phyloP scores from a whole-genome alignment of 2,797 vertebrate species.

The Platyrinchus mystaceus region DNA sequence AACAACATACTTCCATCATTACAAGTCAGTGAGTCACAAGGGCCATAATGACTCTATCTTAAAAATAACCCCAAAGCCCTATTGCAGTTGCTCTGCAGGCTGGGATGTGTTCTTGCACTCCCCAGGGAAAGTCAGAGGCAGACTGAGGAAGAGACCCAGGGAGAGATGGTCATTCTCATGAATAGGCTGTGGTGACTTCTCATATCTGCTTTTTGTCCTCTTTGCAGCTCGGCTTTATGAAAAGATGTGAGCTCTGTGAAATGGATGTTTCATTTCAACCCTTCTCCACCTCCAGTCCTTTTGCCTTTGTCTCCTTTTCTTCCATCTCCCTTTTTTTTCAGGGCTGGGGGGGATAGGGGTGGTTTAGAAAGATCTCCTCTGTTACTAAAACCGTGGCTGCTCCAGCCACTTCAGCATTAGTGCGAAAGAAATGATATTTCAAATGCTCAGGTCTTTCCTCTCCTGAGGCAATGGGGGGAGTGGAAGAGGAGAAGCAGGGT shows the following conservation, averaged over 20 bases:
- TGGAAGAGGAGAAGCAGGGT: not conserved
- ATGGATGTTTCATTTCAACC: not conserved
- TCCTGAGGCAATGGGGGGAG: not conserved
- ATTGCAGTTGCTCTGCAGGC: not conserved
- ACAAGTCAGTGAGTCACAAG: constrained; percentile 31
- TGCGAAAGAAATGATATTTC: not conserved
- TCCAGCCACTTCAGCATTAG: not conserved
- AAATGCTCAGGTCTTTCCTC: not conserved
- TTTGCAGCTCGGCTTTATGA: not conserved
- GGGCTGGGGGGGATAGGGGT: accelerated
- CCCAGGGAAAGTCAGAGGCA: not conserved
- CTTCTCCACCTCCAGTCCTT: not conserved
- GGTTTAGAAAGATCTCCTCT: not conserved
- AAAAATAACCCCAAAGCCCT: constrained; percentile 47
- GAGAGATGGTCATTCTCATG: not conserved
- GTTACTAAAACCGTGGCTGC: not conserved
- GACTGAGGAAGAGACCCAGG: not conserved
- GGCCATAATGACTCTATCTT: not conserved
- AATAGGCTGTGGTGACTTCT: constrained; percentile 24
- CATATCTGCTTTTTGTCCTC: not conserved
- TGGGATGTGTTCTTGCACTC: not conserved
- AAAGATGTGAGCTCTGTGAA: not conserved
- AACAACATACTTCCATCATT: constrained; percentile 13
- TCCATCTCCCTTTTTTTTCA: not conserved
- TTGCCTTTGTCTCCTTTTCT: not conserved